phyloP scores from a whole-genome alignment of 2,113 vertebrate species.

The Cebidichthys violaceus region DNA sequence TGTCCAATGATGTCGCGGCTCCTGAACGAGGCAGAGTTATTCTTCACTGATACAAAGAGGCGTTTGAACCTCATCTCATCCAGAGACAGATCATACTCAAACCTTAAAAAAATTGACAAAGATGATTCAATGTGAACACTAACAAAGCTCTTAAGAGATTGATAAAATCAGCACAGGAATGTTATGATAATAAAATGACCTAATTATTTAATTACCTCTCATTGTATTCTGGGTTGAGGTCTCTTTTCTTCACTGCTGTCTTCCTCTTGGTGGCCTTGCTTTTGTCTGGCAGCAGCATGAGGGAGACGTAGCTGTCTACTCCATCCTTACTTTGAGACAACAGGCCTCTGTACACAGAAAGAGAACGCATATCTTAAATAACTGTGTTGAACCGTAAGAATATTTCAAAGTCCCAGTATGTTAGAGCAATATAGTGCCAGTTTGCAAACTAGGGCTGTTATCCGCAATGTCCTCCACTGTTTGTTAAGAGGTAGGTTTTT shows the following conservation, averaged over 20 bases:
- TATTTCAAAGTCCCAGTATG: background rate
- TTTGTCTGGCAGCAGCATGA: slow-evolving; percentile 91
- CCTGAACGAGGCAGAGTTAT: slow-evolving; percentile 88
- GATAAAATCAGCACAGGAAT: background rate
- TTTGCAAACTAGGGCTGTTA: background rate
- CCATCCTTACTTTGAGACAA: slow-evolving; percentile 83
- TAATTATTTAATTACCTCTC: slow-evolving; percentile 80
- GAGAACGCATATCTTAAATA: background rate
- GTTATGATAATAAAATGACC: background rate
- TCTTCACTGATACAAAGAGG: slow-evolving; percentile 89
- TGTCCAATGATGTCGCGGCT: slow-evolving; percentile 89
- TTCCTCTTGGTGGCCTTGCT: slow-evolving; percentile 90
- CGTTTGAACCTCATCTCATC: slow-evolving; percentile 83
- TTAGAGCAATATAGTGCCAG: background rate
- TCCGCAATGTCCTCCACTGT: background rate
- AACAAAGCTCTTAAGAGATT: background rate
- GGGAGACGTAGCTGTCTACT: slow-evolving; percentile 89
- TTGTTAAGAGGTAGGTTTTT: background rate
- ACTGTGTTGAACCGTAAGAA: background rate
- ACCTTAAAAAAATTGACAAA: slow-evolving; percentile 72
- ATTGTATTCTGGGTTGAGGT: slow-evolving; percentile 89
- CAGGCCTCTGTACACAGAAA: slow-evolving; percentile 81
- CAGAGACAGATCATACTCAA: slow-evolving; percentile 88
- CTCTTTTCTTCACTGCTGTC: slow-evolving; percentile 89
- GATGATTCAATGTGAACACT: background rate